phyloP scores from a whole-genome alignment of 2,113 vertebrate genomes.

The Apaloderma vittatum region DNA sequence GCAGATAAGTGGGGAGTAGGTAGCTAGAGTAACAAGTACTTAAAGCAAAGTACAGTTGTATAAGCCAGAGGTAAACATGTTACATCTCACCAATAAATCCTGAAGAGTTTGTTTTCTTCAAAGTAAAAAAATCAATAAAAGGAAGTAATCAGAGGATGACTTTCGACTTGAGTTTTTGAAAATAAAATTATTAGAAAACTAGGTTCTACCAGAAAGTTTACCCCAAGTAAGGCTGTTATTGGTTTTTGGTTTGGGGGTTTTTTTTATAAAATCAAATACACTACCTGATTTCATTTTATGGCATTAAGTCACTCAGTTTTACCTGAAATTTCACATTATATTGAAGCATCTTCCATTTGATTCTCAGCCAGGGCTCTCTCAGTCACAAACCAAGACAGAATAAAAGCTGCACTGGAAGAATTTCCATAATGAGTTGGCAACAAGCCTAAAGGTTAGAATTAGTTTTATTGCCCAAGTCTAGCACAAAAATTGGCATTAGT shows the following conservation, averaged over 20 bases:
- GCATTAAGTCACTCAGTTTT: background rate
- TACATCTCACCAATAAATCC: background rate
- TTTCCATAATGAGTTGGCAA: background rate
- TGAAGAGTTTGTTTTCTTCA: no score
- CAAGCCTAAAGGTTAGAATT: slow-evolving; percentile 1
- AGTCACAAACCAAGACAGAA: slow-evolving; percentile 26
- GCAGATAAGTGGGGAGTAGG: background rate
- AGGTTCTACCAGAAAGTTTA: background rate
- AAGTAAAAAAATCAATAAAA: background rate
- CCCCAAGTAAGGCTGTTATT: background rate
- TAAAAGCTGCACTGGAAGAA: slow-evolving; percentile 52
- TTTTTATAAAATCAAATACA: background rate
- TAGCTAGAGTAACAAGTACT: background rate
- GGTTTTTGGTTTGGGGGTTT: no score
- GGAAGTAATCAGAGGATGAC: background rate
- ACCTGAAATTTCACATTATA: background rate
- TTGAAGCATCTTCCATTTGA: slow-evolving; percentile 3
- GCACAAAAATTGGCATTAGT: background rate
- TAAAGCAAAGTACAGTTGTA: background rate
- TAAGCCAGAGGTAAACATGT: background rate
- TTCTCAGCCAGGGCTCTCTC: background rate
- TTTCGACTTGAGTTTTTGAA: background rate
- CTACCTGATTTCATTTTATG: background rate
- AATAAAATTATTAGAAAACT: background rate
- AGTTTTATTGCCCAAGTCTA: background rate